Evolutionary conservation across 2,113 vertebrate species (phyloP).

Genomic region (Microtus pennsylvanicus): DNA sequence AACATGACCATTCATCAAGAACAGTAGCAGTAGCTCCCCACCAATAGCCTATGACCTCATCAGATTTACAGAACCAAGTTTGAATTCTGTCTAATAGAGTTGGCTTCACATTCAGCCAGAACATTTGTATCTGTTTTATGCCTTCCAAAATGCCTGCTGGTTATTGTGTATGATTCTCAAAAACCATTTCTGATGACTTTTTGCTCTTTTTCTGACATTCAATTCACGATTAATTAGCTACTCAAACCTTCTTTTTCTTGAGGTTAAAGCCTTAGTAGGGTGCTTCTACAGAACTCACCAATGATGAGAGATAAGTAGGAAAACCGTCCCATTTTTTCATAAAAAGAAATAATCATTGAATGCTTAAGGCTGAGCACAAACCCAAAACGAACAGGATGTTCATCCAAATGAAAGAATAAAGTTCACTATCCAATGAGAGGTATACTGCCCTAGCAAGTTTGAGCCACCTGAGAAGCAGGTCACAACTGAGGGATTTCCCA

Average conservation of each 20-base stretch:
- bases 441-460: not conserved
- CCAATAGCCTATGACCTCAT: not conserved
- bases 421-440: not conserved
- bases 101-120: not conserved
- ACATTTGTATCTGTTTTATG: not conserved
- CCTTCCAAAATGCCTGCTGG: not conserved
- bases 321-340: not conserved
- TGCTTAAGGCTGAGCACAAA: conserved; percentile 10
- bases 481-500: not conserved
- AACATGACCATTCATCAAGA: not conserved
- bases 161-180: not conserved
- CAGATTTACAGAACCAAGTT: not conserved
- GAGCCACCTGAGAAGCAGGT: not conserved
- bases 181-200: not conserved
- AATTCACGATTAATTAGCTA: not conserved
- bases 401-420: not conserved
- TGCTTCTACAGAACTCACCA: not conserved
- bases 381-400: not conserved
- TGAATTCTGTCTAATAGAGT: not conserved
- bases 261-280: not conserved
- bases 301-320: not conserved
- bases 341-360: not conserved
- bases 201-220: not conserved
- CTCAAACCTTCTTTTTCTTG: not conserved
- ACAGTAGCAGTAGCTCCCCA: not conserved